Evolutionary conservation across 2,888 invertebrate genomes (phyloP), one percentile per base, ranked within the genome.

Genomic region (Trissoscelio sp.): DNA sequence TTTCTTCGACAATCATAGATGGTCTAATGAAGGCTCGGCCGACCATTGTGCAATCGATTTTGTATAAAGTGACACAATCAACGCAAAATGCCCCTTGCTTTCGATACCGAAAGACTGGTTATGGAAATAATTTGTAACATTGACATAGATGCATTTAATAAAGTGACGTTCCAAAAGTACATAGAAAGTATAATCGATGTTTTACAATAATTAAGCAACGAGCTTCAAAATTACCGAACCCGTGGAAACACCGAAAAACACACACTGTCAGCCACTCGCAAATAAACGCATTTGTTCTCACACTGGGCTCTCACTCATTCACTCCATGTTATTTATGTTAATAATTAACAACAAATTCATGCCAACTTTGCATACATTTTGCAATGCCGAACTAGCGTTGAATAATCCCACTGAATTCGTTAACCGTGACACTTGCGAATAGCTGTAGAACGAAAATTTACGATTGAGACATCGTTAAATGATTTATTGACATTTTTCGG

Each of bases 11-110:
- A 77, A 67, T 77, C 67, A 67, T 7, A 18, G 12, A 57, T 53
- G 48, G 37, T 60, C 62, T 62, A 64, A 46, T n/a, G 64, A 31
- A 64, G 53, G 22, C 28, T 3, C 9, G 37, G 34, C 0, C 24
- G 42, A 51, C 11, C 58, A 51, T 75, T 75, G 24, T 42, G 75
- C 53, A 75, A 75, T 67, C 44, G 44, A 67, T 67, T 75, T 75
- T 75, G 51, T 67, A 67, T 44, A 31, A 77, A 58, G 69, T 62
- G 53, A 62, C 69, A 77, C 51, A 77, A 77, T 62, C 77, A 67
- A 55, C 53, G 53, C 62, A 66, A 69, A 58, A 62, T 42, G 11
- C 46, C 24, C 67, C 51, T 16, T 51, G 67, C 58, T 75, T 60
- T 69, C 53, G 14, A 55, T 62, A 53, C n/a, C 18, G 48, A 69